Evolutionary conservation across 2,113 vertebrate species (phyloP).

Genomic region (Perognathus longimembris): DNA sequence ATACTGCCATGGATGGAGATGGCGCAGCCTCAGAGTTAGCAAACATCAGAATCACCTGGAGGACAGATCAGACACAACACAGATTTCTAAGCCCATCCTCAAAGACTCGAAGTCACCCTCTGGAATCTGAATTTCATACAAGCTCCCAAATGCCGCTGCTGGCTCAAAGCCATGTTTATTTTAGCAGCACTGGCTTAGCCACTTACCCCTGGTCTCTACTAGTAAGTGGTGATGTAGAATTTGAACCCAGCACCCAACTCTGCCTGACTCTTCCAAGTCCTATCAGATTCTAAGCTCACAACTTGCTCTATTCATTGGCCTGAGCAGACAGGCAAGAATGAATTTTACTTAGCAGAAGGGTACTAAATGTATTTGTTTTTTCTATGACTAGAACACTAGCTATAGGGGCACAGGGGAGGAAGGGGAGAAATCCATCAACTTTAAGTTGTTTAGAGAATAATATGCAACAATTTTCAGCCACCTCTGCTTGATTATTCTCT

Average conservation of each 20-base stretch:
- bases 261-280: neutral
- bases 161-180: neutral
- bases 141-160: too few species aligned
- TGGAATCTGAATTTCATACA: neutral
- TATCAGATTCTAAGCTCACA: neutral
- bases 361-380: constrained; percentile 44
- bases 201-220: neutral
- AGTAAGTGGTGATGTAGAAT: neutral
- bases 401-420: neutral
- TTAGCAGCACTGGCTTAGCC: neutral
- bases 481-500: constrained; percentile 14
- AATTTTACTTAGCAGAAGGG: neutral
- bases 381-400: constrained; percentile 45
- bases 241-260: neutral
- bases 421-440: neutral
- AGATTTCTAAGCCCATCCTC: neutral
- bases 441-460: constrained; percentile 53
- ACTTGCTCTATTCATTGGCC: neutral
- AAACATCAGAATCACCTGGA: neutral
- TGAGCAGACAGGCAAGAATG: neutral
- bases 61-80: neutral
- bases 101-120: neutral
- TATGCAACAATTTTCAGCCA: constrained; percentile 18
- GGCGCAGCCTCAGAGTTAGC: too few species aligned
- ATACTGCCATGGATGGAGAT: too few species aligned